Percentiles rank a stretch among this genome's conserved stretches.
Conservation (phyloP, 23 tunicate species). For the Trididemnum nubilum region DNA sequence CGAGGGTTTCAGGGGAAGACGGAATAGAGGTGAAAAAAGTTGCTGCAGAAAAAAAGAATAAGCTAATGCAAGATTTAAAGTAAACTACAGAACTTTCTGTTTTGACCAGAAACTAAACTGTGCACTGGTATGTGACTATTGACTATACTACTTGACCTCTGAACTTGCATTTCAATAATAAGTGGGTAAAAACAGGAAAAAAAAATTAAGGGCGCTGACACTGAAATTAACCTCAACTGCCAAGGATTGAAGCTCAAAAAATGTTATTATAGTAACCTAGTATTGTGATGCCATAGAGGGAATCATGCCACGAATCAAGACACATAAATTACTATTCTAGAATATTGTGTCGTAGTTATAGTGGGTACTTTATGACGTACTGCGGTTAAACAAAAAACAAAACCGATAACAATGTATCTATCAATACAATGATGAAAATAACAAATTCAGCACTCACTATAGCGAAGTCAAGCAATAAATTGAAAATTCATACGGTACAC, state of each 20-base stretch:
- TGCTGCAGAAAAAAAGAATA: not conserved
- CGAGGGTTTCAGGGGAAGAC: not conserved
- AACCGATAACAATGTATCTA: not conserved
- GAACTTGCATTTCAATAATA: not conserved
- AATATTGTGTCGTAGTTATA: not conserved
- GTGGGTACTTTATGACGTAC: constrained; percentile 1
- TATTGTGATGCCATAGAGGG: not conserved
- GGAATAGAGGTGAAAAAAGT: not conserved
- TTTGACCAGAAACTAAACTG: not conserved
- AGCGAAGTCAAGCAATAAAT: not conserved
- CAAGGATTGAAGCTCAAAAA: not conserved
- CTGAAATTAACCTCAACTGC: not conserved
- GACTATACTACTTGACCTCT: not conserved
- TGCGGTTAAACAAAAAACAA: not conserved
- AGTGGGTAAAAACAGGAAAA: not conserved
- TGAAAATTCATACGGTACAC: not conserved
- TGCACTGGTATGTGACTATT: not conserved
- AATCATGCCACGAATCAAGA: not conserved
- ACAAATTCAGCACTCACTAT: not conserved
- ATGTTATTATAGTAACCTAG: not conserved
- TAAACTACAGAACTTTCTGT: not conserved
- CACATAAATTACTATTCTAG: not conserved
- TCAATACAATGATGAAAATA: not conserved
- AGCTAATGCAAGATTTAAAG: not conserved
- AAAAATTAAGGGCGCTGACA: not conserved